These are phyloP conservation scores for Bambusicola thoracicus DNA, from an alignment of 2,113 vertebrate species.

Conservation along the genomic window DNA sequence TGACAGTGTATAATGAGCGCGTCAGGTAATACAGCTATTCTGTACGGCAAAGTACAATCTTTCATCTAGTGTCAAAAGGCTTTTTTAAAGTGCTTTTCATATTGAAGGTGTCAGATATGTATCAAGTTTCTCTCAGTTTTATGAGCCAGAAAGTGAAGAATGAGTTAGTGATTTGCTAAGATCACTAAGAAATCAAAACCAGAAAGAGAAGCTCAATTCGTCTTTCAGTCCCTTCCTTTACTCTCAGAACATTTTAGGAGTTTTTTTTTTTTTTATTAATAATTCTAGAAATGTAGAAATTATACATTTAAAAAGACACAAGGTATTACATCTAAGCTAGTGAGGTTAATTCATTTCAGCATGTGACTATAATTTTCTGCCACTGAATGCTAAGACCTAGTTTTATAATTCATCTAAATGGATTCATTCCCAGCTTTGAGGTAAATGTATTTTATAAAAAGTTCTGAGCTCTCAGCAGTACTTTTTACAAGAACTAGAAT, in stretches of 20 bases:
- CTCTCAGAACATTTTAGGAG: neutral
- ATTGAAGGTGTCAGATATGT: constrained; percentile 58
- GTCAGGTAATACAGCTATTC: constrained; percentile 55
- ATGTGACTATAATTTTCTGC: constrained; percentile 32
- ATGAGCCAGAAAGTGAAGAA: constrained; percentile 60
- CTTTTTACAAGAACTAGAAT: constrained; percentile 1
- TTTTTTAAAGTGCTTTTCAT: constrained; percentile 67
- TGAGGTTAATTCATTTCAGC: constrained; percentile 59
- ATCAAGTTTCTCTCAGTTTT: constrained; percentile 47
- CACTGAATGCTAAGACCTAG: constrained; percentile 27
- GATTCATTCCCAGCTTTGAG: constrained; percentile 19
- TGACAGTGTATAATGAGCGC: constrained; percentile 49
- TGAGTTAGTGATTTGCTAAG: constrained; percentile 64
- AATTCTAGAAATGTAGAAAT: constrained; percentile 31
- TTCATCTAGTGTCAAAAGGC: constrained; percentile 60
- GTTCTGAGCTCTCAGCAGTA: constrained; percentile 38
- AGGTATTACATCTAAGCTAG: constrained; percentile 27
- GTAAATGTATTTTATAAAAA: constrained; percentile 41
- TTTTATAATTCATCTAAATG: constrained; percentile 61
- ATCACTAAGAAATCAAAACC: constrained; percentile 60
- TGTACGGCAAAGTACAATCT: constrained; percentile 49
- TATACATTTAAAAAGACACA: constrained; percentile 38
- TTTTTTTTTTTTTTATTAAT: constrained; percentile 38
- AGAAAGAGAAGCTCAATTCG: constrained; percentile 19
- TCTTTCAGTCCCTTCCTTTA: constrained; percentile 36